Evolutionary conservation across 2,888 invertebrate species (phyloP).

Genomic region (Caenorhabditis drosophilae): DNA sequence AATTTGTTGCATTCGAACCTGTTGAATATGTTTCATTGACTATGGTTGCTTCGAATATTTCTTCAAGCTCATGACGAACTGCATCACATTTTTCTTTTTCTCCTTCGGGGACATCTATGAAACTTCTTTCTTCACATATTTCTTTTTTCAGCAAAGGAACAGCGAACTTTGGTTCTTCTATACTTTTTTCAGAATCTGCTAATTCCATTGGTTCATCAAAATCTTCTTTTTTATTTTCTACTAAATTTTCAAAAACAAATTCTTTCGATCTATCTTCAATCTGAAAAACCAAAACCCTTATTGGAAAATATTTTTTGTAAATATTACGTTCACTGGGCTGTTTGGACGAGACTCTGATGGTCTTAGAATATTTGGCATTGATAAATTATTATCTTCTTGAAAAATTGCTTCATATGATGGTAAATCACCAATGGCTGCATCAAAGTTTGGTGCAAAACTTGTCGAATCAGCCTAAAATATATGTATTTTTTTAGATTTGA

Average conservation of each 20-base stretch:
- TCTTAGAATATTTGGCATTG: background rate
- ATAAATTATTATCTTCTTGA: background rate
- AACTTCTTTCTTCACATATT: background rate
- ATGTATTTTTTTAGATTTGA: background rate
- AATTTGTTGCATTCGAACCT: too few species aligned
- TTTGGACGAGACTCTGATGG: too few species aligned
- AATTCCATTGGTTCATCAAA: constrained; percentile 4
- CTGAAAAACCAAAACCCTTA: too few species aligned
- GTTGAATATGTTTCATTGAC: background rate
- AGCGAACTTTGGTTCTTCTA: background rate
- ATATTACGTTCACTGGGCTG: too few species aligned
- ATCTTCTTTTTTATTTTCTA: background rate
- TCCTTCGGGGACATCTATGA: background rate
- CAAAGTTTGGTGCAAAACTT: constrained; percentile 8
- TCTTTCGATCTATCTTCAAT: background rate
- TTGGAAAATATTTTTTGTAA: too few species aligned
- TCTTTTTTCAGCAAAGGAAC: background rate
- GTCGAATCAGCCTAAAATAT: constrained; percentile 7
- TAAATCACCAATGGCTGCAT: constrained; percentile 8
- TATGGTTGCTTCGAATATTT: background rate
- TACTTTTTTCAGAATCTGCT: background rate
- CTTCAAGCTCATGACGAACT: background rate
- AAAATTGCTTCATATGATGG: background rate
- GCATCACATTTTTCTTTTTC: background rate
- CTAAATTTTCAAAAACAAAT: background rate